Evolutionary conservation across 2,888 invertebrate species (phyloP).

Genomic region (Fragum sueziense): DNA sequence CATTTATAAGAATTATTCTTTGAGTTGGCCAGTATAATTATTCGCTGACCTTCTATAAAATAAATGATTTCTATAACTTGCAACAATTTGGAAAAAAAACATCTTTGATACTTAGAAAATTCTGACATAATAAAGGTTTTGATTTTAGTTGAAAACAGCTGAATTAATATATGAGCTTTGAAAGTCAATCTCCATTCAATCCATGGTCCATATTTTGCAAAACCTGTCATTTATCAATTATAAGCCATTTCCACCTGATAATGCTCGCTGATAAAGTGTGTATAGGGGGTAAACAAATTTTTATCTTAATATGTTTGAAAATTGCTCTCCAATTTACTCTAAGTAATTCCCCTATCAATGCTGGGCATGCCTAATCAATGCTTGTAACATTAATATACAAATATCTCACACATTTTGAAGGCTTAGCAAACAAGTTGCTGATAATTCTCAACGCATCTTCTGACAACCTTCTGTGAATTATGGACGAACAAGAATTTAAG

Average conservation of each 20-base stretch:
- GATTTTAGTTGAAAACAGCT: no score
- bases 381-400: slow-evolving; percentile 29
- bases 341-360: slow-evolving; percentile 24
- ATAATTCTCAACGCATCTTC: neutral
- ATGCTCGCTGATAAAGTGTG: neutral
- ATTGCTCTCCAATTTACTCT: slow-evolving; percentile 21
- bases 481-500: no score
- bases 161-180: no score
- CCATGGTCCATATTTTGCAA: neutral
- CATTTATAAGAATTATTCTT: no score
- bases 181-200: neutral
- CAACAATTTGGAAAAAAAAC: no score
- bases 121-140: no score
- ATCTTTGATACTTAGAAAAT: no score
- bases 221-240: neutral
- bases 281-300: slow-evolving; percentile 14
- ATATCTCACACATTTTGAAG: slow-evolving; percentile 33
- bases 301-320: slow-evolving; percentile 29
- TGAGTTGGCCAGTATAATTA: no score
- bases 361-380: slow-evolving; percentile 51
- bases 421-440: slow-evolving; percentile 18
- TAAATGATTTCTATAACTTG: no score
- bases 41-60: no score
- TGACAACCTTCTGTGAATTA: no score
- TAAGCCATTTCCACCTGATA: slow-evolving; percentile 2